These are phyloP conservation scores for Drosophila rellima DNA, from an alignment of 2,888 invertebrate species.

Conservation along the genomic window DNA sequence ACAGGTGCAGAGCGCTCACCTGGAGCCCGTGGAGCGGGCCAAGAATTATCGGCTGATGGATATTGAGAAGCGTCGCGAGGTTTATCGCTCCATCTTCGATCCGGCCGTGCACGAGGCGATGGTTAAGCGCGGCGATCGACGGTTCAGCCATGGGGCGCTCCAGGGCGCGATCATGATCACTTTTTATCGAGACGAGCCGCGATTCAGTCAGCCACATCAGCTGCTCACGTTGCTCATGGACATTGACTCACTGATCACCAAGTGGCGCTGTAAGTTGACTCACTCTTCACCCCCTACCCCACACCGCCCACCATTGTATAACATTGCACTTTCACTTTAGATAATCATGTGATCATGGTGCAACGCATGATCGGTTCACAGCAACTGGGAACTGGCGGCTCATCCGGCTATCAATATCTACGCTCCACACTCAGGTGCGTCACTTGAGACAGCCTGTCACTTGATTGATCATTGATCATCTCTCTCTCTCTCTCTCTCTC, in stretches of 20 bases:
- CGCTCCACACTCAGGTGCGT: constrained; percentile 96
- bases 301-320: too few relatives aligned
- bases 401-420: constrained; percentile 98
- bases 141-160: constrained; percentile 95
- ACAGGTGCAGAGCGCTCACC: constrained; percentile 87
- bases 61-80: constrained; percentile 92
- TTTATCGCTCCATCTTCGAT: constrained; percentile 96
- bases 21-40: constrained; percentile 88
- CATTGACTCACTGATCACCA: constrained; percentile 98
- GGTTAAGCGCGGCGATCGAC: constrained; percentile 90
- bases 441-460: neutral
- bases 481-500: neutral
- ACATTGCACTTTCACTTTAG: constrained; percentile 87
- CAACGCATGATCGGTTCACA: constrained; percentile 99
- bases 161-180: constrained; percentile 99
- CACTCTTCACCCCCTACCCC: too few relatives aligned
- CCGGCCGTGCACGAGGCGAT: constrained; percentile 93
- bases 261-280: constrained; percentile 99
- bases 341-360: constrained; percentile 99
- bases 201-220: constrained; percentile 99
- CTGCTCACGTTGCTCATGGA: constrained; percentile 97
- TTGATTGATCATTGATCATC: neutral
- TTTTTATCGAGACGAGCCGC: constrained; percentile 97
- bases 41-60: constrained; percentile 90
- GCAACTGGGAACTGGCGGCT: constrained; percentile 98